phyloP scores from a whole-genome alignment of 2,797 vertebrate species.

The Amblyraja radiata region DNA sequence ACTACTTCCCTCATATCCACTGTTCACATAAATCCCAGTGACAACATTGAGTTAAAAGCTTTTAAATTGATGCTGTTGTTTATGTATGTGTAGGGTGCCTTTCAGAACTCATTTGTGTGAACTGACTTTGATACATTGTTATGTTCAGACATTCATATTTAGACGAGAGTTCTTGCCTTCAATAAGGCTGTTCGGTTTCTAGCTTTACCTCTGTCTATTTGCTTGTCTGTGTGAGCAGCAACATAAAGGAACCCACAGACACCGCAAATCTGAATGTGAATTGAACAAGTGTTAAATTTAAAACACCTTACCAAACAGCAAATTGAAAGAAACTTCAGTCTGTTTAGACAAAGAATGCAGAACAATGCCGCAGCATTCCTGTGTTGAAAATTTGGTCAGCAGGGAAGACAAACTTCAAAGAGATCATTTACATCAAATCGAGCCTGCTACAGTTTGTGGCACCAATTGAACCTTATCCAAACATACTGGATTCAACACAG shows the following conservation, averaged over 20 bases:
- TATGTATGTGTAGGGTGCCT: too few species aligned
- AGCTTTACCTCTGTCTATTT: too few species aligned
- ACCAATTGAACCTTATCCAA: not conserved
- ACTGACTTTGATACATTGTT: too few species aligned
- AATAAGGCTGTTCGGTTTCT: too few species aligned
- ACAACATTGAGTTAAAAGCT: not conserved
- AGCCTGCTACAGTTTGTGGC: not conserved
- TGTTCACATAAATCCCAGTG: not conserved
- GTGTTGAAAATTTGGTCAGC: not conserved
- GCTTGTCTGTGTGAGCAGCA: too few species aligned
- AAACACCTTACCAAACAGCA: not conserved
- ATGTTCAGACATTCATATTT: too few species aligned
- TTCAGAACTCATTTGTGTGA: too few species aligned
- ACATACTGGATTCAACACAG: not conserved
- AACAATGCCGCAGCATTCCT: not conserved
- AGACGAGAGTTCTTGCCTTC: too few species aligned
- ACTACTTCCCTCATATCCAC: not conserved
- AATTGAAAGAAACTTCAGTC: not conserved
- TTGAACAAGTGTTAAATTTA: not conserved
- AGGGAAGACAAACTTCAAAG: not conserved
- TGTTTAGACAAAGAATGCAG: not conserved
- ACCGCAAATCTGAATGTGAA: not conserved
- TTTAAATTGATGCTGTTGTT: not conserved
- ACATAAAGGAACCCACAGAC: too few species aligned
- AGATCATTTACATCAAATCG: not conserved